Evolutionary conservation across 2,797 vertebrate genomes (phyloP), one percentile per base, ranked within the genome.

Genomic region (Acanthis flammea): DNA sequence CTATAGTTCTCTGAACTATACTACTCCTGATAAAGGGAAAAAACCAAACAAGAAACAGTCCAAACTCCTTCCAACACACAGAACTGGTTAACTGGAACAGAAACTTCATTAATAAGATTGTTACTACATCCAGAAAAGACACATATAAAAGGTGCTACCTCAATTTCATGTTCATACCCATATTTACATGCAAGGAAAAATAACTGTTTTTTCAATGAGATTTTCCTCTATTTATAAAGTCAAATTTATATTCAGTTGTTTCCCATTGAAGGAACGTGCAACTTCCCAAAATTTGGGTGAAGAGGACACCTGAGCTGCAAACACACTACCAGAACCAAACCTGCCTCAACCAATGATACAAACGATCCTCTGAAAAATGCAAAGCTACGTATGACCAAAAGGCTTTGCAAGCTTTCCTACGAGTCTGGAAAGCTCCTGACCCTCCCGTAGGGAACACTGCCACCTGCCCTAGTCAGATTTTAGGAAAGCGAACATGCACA

Each of bases 291-390:
- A 61, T 61, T 3, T 13, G 15, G 44, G 21, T 1, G 1, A 68
- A 9, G 8, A 0, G 1, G 18, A 48, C 28, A n/a, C 53, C 31
- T 15, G 24, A 87, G 22, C 23, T 60, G 21, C 70, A 90, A 50
- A 35, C 3, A 39, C 39, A 42, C 4, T 22, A 33, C 18, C 16
- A 48, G 41, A 91, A 23, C 24, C 7, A 11, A 74, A 47, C 23
- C 12, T n/a, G 22, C n/a, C n/a, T 28, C 50, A 74, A 35, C 14
- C 4, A 1, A 31, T 6, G 1, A 1, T 1, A 39, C 16, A 9
- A 39, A 30, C 0, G 0, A 47, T 14, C 17, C 45, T 65, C 39
- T 10, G 25, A n/a, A 71, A 76, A 60, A 39, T 0, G 5, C 5
- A 44, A 62, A 51, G 27, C 53, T 42, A 19, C 0, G 0, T 10